phyloP scores from a whole-genome alignment of 2,888 invertebrate genomes.

The Sussaba pulchella region DNA sequence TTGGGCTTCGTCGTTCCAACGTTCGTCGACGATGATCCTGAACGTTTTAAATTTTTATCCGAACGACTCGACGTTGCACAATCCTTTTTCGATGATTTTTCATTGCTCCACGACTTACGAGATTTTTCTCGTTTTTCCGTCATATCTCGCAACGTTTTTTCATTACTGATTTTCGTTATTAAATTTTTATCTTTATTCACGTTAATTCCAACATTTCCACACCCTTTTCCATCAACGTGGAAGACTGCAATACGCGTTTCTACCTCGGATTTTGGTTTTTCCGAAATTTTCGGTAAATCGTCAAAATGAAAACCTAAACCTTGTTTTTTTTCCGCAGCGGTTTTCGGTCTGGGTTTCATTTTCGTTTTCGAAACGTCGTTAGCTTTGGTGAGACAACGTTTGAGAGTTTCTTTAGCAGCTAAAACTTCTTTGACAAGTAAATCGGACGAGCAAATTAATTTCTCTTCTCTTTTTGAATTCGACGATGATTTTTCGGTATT shows the following conservation, averaged over 20 bases:
- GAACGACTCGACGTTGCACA: background rate
- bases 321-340: conserved; percentile 76
- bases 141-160: background rate
- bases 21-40: conserved; percentile 10
- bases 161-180: background rate
- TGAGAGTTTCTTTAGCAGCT: conserved; percentile 81
- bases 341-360: conserved; percentile 73
- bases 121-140: background rate
- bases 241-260: no score
- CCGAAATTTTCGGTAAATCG: background rate
- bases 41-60: conserved; percentile 38
- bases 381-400: conserved; percentile 75
- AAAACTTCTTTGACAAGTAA: conserved; percentile 80
- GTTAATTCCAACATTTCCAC: conserved; percentile 16
- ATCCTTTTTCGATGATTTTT: conserved; percentile 9
- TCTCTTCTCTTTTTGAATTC: conserved; percentile 20
- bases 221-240: conserved; percentile 44
- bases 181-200: background rate
- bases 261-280: conserved; percentile 29
- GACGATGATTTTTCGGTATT: background rate
- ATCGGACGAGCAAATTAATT: conserved; percentile 75
- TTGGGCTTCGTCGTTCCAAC: background rate
- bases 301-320: conserved; percentile 71
- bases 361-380: conserved; percentile 57
- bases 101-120: conserved; percentile 31